Conservation (phyloP, 2,113 vertebrate genomes). For the Ranitomeya variabilis region DNA sequence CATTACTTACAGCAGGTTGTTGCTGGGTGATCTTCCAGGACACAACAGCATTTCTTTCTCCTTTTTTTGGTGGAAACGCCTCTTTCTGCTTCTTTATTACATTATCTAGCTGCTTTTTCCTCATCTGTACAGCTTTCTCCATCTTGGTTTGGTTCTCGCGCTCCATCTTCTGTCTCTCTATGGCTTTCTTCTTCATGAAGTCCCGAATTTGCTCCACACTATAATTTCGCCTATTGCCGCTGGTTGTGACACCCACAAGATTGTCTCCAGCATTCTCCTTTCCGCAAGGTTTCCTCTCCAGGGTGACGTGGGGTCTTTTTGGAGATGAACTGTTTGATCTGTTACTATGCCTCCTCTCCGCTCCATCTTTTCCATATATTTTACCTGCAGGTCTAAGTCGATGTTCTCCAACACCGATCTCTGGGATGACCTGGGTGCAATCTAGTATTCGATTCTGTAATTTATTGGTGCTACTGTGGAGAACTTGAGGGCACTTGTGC, state of each 20-base stretch:
- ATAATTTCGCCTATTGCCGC: conserved; percentile 44
- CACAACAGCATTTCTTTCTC: too few relatives aligned
- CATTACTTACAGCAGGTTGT: conserved; percentile 10
- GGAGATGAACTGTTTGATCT: conserved; percentile 27
- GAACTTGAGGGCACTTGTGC: background rate
- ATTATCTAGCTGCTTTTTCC: conserved; percentile 65
- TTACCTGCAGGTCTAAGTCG: background rate
- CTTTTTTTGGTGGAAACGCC: conserved; percentile 57
- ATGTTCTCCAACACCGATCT: background rate
- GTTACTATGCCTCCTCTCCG: background rate
- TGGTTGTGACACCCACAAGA: conserved; percentile 29
- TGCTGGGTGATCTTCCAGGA: too few relatives aligned
- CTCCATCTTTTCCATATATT: background rate
- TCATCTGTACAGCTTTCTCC: conserved; percentile 1
- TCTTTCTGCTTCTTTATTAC: conserved; percentile 69
- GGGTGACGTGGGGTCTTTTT: conserved; percentile 21
- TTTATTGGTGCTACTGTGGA: background rate
- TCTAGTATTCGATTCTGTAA: background rate
- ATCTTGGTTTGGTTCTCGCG: conserved; percentile 58
- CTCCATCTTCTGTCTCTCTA: conserved; percentile 63
- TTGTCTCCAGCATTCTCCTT: conserved; percentile 53
- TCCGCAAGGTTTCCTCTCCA: background rate
- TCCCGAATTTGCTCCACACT: conserved; percentile 60
- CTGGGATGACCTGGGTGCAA: background rate
- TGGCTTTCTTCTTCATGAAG: conserved; percentile 62